Percentiles rank a stretch among this genome's conserved stretches.
Evolutionary conservation across 2,888 invertebrate genomes (phyloP).

Genomic region (Drepanosiphum platanoidis): DNA sequence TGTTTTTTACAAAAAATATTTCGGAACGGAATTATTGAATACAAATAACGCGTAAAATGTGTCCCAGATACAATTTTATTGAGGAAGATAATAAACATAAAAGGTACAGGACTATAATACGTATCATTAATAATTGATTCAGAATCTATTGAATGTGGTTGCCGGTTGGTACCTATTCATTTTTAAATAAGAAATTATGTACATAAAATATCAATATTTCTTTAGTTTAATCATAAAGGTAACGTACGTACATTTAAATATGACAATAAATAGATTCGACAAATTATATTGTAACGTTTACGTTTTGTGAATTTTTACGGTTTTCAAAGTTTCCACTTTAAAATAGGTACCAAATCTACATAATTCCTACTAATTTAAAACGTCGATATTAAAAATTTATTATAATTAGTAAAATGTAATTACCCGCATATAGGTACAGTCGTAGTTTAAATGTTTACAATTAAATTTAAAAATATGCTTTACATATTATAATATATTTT

Average conservation of each 20-base stretch:
- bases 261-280: background rate
- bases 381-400: background rate
- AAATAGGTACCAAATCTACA: background rate
- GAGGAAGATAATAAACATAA: background rate
- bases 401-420: background rate
- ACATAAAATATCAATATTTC: too few relatives aligned
- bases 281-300: too few relatives aligned
- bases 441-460: background rate
- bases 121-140: background rate
- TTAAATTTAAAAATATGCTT: background rate
- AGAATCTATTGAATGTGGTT: background rate
- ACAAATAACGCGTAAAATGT: background rate
- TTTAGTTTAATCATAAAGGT: background rate
- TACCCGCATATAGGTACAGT: background rate
- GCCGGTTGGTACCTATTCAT: background rate
- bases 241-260: background rate
- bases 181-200: background rate
- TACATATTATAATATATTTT: background rate
- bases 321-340: background rate
- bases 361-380: background rate
- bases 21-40: background rate
- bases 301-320: background rate
- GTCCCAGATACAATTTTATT: background rate
- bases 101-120: background rate
- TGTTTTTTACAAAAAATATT: background rate